Evolutionary conservation across 2,888 invertebrate species (phyloP).

Genomic region (Cepaea hortensis): DNA sequence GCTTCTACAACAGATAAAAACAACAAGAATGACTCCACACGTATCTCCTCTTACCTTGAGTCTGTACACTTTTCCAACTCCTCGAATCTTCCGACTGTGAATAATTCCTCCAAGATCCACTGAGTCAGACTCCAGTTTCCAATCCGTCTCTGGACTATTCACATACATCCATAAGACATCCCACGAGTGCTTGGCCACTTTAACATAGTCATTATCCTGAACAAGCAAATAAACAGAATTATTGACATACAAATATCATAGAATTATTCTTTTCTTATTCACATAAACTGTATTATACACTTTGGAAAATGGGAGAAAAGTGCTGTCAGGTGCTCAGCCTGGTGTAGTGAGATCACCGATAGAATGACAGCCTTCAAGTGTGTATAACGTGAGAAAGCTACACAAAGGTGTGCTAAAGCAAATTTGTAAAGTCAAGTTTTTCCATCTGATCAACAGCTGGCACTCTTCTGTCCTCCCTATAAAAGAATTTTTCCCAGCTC

Average conservation of each 20-base stretch:
- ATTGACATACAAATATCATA: not conserved
- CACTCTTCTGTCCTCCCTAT: no score
- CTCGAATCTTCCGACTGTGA: slow-evolving; percentile 78
- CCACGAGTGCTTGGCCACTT: slow-evolving; percentile 57
- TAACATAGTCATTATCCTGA: slow-evolving; percentile 54
- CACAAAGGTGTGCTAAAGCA: no score
- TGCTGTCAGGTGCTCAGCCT: no score
- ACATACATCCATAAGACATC: slow-evolving; percentile 60
- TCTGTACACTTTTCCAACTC: slow-evolving; percentile 82
- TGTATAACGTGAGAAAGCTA: no score
- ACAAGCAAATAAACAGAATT: not conserved
- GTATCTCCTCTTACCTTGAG: slow-evolving; percentile 81
- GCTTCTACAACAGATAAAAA: no score
- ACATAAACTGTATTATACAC: not conserved
- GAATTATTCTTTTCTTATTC: not conserved
- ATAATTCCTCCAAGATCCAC: slow-evolving; percentile 82
- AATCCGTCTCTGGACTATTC: slow-evolving; percentile 78
- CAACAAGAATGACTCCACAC: no score
- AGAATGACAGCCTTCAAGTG: no score
- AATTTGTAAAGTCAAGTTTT: no score
- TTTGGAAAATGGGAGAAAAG: not conserved
- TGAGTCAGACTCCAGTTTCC: slow-evolving; percentile 82
- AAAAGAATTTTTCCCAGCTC: no score
- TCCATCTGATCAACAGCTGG: no score
- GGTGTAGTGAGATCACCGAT: no score